Base-by-base conservation (phyloP, 2,113 vertebrate species). In the Mohoua ochrocephala region DNA sequence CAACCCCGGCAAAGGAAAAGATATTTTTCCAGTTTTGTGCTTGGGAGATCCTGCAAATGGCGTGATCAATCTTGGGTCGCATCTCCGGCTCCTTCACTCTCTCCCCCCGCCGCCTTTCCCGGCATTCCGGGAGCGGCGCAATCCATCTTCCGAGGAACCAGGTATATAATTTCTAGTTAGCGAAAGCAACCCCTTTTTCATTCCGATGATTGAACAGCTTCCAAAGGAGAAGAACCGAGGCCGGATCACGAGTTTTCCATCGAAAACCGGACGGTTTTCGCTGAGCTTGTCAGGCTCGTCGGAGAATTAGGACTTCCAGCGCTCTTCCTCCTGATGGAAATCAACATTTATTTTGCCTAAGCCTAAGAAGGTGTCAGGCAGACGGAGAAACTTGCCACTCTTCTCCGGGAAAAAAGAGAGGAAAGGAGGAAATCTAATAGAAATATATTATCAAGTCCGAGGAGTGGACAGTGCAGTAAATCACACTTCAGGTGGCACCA, bases 131-230 rank as follows among this genome's bases (percentile, higher is more conserved):
- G 71, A 82, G 95, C 53, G 19, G 15, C 19, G 1, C 91, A 50
- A 97, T 97, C 95, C 87, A 92, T 97, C 97, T 97, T 93, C 93
- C 64, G 15, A 41, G 81, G 94, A 96, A 95, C 90, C 97, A 97
- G 96, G 95, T 95, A 85, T 68, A 97, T 97, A 64, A 97, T 97
- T 97, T 96, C 97, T 96, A 96, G 96, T 97, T 97, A 97, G 95
- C 10, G 28, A 87, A 92, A 94, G 86, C 91, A 97, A 68, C 85
- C 88, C 65, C 70, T 90, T 84, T 91, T 96, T 96, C 95, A 97
- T 96, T 78, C 87, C 42, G 4, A 86, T 96, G 97, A 97, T 91
- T 75, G 96, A 97, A 89, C 75, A 44, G 91, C 96, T 95, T 89
- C 87, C 63, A 24, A 79, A 39, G 64, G 54, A 94, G 67, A 59